Percentiles rank a stretch among this genome's conserved stretches.
These are phyloP conservation scores for Eugnorisma glareosa DNA, from an alignment of 2,888 invertebrate species.

Conservation along the genomic window DNA sequence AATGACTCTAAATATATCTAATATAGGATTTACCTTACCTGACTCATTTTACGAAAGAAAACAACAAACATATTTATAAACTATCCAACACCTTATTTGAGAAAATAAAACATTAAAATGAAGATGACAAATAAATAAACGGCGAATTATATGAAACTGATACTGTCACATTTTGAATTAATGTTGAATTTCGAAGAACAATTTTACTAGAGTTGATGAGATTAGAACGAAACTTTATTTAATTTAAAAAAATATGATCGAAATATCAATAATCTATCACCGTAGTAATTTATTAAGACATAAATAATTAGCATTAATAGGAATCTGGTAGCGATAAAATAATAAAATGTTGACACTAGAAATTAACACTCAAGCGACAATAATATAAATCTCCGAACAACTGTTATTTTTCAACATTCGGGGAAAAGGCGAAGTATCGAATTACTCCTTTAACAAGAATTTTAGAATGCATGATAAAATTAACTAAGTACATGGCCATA, in stretches of 20 bases:
- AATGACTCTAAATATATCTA: not conserved
- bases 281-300: constrained; percentile 27
- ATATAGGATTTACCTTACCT: not conserved
- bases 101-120: not conserved
- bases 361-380: constrained; percentile 8
- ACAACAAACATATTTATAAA: no score
- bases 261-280: not conserved
- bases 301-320: constrained; percentile 17
- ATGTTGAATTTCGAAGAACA: not conserved
- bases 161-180: not conserved
- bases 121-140: constrained; percentile 7
- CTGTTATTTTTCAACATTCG: constrained; percentile 23
- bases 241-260: not conserved
- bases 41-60: not conserved
- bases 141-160: not conserved
- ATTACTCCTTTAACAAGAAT: constrained; percentile 5
- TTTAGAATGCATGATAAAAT: no score
- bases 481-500: no score
- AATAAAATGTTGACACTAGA: constrained; percentile 27
- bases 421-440: not conserved
- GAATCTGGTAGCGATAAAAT: constrained; percentile 33
- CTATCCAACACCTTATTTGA: not conserved
- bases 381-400: constrained; percentile 23
- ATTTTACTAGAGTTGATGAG: not conserved
- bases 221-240: not conserved